A percentile compares a stretch with the other conserved stretches of the same genome.
These are phyloP conservation scores for Phylloscopus collybita DNA, from an alignment of 2,797 vertebrate species.

Conservation along the genomic window DNA sequence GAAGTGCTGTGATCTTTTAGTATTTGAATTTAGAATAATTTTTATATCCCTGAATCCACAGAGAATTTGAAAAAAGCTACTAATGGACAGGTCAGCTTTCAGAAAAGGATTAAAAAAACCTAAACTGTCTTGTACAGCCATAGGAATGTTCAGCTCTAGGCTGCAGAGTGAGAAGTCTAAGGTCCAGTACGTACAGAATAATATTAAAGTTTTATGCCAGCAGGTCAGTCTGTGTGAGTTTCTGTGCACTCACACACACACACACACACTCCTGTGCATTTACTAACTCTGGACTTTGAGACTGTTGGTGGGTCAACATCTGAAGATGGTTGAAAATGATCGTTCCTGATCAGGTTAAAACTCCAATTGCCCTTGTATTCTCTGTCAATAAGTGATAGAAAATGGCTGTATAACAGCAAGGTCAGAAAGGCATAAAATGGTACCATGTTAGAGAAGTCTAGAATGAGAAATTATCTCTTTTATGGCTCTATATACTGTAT, in stretches of 20 bases:
- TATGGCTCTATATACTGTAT: background rate
- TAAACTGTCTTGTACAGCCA: background rate
- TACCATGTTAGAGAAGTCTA: background rate
- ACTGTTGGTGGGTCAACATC: background rate
- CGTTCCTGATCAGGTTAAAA: background rate
- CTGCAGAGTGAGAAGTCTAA: background rate
- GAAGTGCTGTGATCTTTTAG: background rate
- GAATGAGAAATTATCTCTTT: background rate
- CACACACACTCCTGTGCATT: background rate
- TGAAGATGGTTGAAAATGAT: background rate
- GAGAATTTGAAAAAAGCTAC: background rate
- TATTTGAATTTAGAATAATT: background rate
- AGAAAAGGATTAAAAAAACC: background rate
- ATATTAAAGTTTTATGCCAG: background rate
- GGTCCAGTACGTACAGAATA: background rate
- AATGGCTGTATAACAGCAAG: background rate
- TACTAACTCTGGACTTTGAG: background rate
- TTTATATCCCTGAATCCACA: background rate
- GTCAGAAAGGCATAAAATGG: background rate
- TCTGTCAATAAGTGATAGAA: background rate
- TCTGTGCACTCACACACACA: background rate
- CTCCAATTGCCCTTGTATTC: background rate
- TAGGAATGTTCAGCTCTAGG: background rate
- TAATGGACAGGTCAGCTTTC: background rate
- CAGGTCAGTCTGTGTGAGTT: background rate